Evolutionary conservation across 1,140 invertebrate species (phyloP).

Genomic region (Brachionus calyciflorus): DNA sequence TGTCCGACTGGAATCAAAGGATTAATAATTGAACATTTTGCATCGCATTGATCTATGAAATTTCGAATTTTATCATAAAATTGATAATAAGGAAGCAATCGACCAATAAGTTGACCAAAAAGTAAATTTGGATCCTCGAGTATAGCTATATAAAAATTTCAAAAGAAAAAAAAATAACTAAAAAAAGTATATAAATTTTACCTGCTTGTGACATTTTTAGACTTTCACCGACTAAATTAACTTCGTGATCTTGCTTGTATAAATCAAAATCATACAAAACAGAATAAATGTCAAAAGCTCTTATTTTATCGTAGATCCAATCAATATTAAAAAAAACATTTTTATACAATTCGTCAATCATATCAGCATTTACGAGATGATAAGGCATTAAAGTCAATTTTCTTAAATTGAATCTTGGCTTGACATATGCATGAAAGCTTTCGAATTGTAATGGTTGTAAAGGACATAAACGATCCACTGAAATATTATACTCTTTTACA

Average conservation of each 20-base stretch:
- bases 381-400: constrained; percentile 42
- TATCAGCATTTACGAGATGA: constrained; percentile 20
- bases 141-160: not conserved
- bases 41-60: constrained; percentile 55
- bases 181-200: not conserved
- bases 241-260: not conserved
- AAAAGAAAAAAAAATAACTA: not conserved
- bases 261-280: constrained; percentile 39
- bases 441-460: constrained; percentile 36
- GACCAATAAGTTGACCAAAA: constrained; percentile 53
- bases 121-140: constrained; percentile 46
- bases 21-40: not conserved
- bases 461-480: not conserved
- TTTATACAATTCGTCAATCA: constrained; percentile 23
- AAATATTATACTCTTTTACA: not conserved
- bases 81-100: constrained; percentile 55
- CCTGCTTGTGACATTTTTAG: constrained; percentile 28
- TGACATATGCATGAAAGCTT: constrained; percentile 38
- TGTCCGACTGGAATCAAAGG: not conserved
- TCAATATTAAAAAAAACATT: constrained; percentile 36
- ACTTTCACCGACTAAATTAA: not conserved
- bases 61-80: constrained; percentile 53
- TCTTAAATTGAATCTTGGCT: constrained; percentile 35
- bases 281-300: constrained; percentile 18
- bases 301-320: constrained; percentile 40